Evolutionary conservation across 2,888 invertebrate species (phyloP).

Genomic region (Tetragnatha montana): DNA sequence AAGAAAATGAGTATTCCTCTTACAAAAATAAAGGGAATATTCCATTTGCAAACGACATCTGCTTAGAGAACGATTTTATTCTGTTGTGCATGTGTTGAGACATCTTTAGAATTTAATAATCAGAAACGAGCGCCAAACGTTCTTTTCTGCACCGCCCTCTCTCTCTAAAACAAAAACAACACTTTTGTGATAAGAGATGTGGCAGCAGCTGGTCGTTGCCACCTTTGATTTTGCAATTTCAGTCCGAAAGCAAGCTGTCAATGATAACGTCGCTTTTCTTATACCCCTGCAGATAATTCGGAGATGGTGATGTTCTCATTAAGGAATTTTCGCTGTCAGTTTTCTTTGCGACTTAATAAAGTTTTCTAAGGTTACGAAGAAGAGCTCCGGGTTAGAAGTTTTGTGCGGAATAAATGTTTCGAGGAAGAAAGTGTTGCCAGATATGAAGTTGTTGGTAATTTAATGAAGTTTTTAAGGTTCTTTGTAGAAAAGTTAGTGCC

Average conservation of each 20-base stretch:
- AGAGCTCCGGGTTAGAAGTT: neutral
- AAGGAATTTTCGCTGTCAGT: neutral
- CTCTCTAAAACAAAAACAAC: neutral
- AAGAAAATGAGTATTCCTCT: no score
- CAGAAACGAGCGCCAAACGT: neutral
- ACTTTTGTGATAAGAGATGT: slow-evolving; percentile 34
- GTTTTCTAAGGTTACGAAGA: neutral
- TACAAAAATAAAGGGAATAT: neutral
- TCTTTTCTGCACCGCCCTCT: neutral
- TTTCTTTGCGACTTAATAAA: neutral
- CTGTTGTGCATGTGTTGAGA: slow-evolving; percentile 10
- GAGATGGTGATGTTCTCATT: neutral
- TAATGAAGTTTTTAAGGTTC: neutral
- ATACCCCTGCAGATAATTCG: neutral
- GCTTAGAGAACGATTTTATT: slow-evolving; percentile 13
- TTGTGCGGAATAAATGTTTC: neutral
- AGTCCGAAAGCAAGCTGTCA: slow-evolving; percentile 18
- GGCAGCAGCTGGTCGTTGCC: slow-evolving; percentile 33
- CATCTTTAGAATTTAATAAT: slow-evolving; percentile 38
- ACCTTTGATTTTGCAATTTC: slow-evolving; percentile 4
- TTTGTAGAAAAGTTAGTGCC: neutral
- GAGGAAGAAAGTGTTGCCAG: neutral
- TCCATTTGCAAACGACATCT: slow-evolving; percentile 19
- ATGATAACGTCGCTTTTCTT: neutral
- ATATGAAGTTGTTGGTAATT: neutral